A percentile compares a stretch with the other conserved stretches of the same genome.
Evolutionary conservation across 2,888 invertebrate species (phyloP).

Genomic region (Nomada fabriciana): DNA sequence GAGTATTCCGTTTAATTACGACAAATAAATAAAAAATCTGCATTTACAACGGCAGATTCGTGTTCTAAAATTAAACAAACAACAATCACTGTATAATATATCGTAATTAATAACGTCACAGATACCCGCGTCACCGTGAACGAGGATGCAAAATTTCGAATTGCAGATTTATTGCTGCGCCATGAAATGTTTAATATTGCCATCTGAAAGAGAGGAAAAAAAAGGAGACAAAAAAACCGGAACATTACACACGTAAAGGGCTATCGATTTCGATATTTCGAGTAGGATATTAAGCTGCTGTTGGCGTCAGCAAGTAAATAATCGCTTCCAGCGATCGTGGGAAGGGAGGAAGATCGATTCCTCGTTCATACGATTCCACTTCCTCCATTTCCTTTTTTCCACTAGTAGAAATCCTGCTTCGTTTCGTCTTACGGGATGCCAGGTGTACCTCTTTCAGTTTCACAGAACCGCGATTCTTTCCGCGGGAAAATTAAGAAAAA

Average conservation of each 20-base stretch:
- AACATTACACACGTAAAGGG: neutral
- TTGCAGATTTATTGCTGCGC: no score
- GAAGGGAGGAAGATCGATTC: neutral
- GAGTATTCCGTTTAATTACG: no score
- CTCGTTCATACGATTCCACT: conserved; percentile 9
- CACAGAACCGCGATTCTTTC: neutral
- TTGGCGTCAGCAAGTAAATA: conserved; percentile 8
- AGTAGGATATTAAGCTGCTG: neutral
- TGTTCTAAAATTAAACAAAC: no score
- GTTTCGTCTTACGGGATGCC: neutral
- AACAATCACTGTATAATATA: no score
- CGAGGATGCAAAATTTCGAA: no score
- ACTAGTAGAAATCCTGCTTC: neutral
- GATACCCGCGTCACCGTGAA: no score
- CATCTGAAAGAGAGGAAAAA: neutral
- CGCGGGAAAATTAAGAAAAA: neutral
- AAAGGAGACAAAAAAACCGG: neutral
- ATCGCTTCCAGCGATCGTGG: neutral
- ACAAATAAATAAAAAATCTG: no score
- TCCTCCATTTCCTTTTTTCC: neutral
- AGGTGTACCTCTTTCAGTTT: neutral
- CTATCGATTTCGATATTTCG: conserved; percentile 5
- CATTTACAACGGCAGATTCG: no score
- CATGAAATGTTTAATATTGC: neutral
- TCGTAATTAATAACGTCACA: no score